Evolutionary conservation across 2,888 invertebrate genomes (phyloP).

Genomic region (Eupithecia dodoneata): DNA sequence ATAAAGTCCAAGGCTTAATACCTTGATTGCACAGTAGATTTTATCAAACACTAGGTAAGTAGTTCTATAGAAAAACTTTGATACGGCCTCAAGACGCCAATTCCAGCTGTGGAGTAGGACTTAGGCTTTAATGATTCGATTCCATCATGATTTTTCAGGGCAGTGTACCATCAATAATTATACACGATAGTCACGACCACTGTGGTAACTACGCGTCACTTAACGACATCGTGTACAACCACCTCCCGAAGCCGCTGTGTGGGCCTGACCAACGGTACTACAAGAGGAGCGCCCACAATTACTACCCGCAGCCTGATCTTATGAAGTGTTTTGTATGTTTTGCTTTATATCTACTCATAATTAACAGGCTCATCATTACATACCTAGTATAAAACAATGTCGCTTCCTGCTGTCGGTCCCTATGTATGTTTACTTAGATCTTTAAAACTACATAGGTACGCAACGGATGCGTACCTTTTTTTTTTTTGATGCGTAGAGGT

Average conservation of each 20-base stretch:
- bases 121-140: neutral
- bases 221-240: slow-evolving; percentile 81
- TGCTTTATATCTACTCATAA: no score
- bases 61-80: neutral
- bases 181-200: slow-evolving; percentile 71
- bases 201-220: slow-evolving; percentile 80
- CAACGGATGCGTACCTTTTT: no score
- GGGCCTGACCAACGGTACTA: slow-evolving; percentile 72
- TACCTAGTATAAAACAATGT: no score
- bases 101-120: no score
- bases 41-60: neutral
- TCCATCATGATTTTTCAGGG: slow-evolving; percentile 59
- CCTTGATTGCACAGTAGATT: neutral
- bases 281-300: slow-evolving; percentile 70
- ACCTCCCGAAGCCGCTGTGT: slow-evolving; percentile 79
- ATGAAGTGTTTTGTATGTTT: slow-evolving; percentile 72
- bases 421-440: no score
- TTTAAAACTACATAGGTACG: no score
- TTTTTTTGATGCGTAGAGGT: no score
- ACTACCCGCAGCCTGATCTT: slow-evolving; percentile 72
- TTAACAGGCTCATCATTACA: no score
- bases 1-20: neutral
- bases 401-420: no score
- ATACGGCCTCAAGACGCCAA: no score
- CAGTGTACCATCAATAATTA: slow-evolving; percentile 64